These are phyloP conservation scores for Adoxophyes honmai DNA, from an alignment of 1,140 invertebrate genomes.

Conservation along the genomic window DNA sequence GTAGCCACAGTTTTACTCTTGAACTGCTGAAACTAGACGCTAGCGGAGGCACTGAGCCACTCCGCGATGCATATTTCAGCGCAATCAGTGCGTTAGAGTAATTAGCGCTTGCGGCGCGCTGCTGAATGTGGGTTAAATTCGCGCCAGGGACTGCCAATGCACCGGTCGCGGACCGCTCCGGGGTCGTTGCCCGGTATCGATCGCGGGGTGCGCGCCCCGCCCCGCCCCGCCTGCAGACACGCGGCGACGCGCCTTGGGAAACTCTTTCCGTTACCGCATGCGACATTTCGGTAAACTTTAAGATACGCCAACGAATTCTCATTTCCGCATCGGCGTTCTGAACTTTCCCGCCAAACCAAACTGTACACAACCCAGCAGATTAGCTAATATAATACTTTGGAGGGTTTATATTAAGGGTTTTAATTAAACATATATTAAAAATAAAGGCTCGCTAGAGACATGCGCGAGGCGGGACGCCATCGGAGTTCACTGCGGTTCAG, in stretches of 20 bases:
- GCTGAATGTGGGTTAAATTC: conserved; percentile 65
- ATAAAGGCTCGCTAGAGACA: neutral
- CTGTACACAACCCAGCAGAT: too few species aligned
- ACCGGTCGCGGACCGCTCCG: conserved; percentile 49
- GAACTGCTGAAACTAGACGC: too few species aligned
- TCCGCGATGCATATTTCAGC: conserved; percentile 39
- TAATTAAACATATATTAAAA: neutral
- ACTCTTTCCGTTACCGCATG: conserved; percentile 50
- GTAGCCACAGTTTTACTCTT: too few species aligned
- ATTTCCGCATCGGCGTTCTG: too few species aligned
- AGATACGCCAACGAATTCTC: neutral
- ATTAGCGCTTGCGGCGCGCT: conserved; percentile 35
- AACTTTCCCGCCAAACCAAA: too few species aligned
- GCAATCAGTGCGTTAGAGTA: conserved; percentile 39
- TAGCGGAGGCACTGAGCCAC: too few species aligned
- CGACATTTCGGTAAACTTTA: conserved; percentile 48
- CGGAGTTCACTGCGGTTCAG: conserved; percentile 32
- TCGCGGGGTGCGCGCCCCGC: conserved; percentile 43
- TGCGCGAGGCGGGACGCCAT: neutral
- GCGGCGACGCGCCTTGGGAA: conserved; percentile 20
- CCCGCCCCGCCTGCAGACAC: conserved; percentile 23
- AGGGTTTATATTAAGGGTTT: neutral
- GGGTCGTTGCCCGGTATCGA: conserved; percentile 71
- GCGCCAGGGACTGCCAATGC: conserved; percentile 53
- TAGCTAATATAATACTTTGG: too few species aligned